Conservation (phyloP, 2,113 vertebrate genomes). For the Megalops atlanticus region DNA sequence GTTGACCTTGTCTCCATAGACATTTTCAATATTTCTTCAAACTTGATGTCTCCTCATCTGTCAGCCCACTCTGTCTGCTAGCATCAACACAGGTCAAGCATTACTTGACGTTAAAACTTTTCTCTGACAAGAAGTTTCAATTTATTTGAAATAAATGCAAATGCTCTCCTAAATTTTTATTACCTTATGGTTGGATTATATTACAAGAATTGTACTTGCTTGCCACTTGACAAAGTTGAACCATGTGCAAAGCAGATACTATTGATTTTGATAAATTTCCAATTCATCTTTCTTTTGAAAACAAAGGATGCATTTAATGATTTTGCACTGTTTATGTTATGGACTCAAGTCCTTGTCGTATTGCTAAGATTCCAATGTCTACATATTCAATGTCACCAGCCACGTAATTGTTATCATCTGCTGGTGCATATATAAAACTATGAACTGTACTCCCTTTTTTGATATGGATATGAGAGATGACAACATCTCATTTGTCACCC, state of each 20-base stretch:
- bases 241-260: not conserved
- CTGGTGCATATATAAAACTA: not conserved
- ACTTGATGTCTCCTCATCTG: conserved; percentile 3
- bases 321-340: not conserved
- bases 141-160: not conserved
- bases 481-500: not conserved
- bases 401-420: not conserved
- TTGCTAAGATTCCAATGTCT: not conserved
- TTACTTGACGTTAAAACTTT: not conserved
- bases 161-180: not conserved
- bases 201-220: not conserved
- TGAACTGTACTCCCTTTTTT: not conserved
- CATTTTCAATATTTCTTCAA: not conserved
- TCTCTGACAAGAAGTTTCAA: not conserved
- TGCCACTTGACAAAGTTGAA: not conserved
- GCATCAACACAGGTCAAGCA: not conserved
- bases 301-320: not conserved
- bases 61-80: not conserved
- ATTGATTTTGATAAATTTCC: not conserved
- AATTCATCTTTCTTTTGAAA: not conserved
- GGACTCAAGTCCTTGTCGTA: not conserved
- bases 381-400: not conserved
- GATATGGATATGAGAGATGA: not conserved
- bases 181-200: not conserved
- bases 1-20: not conserved